Evolutionary conservation across 2,113 vertebrate genomes (phyloP).

Genomic region (Gadus macrocephalus): DNA sequence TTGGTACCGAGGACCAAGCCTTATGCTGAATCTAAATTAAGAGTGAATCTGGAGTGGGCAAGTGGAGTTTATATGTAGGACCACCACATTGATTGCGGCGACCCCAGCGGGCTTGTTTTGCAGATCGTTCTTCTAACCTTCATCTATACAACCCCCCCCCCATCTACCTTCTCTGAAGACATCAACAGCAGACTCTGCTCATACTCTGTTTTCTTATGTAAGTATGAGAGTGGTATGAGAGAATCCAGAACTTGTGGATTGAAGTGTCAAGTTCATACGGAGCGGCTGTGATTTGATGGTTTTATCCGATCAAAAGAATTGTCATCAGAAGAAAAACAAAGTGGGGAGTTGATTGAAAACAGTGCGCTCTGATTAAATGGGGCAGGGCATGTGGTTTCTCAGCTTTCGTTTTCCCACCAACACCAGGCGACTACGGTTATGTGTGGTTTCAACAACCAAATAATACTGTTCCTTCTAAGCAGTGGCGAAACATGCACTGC

Average conservation of each 20-base stretch:
- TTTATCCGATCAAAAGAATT: conserved; percentile 12
- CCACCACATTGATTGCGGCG: no score
- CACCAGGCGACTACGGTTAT: neutral
- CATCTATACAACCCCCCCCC: no score
- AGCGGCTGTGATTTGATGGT: conserved; percentile 7
- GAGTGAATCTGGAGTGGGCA: no score
- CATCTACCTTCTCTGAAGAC: no score
- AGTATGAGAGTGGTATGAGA: neutral
- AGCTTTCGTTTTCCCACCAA: conserved; percentile 14
- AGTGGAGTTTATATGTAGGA: no score
- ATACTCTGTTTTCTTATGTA: no score
- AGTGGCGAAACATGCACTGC: neutral
- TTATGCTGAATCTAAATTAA: no score
- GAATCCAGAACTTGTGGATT: neutral
- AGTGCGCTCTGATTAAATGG: conserved; percentile 18
- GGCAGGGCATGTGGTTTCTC: conserved; percentile 7
- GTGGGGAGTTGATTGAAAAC: conserved; percentile 32
- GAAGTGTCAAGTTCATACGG: conserved; percentile 4
- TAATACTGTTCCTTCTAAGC: neutral
- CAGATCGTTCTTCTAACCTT: no score
- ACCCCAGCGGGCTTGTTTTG: no score
- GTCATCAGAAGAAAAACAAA: neutral
- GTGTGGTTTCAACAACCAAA: neutral
- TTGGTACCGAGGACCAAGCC: no score
- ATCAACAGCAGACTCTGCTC: no score